These are phyloP conservation scores for Athalia cordata DNA, from an alignment of 2,888 invertebrate genomes.

Conservation along the genomic window DNA sequence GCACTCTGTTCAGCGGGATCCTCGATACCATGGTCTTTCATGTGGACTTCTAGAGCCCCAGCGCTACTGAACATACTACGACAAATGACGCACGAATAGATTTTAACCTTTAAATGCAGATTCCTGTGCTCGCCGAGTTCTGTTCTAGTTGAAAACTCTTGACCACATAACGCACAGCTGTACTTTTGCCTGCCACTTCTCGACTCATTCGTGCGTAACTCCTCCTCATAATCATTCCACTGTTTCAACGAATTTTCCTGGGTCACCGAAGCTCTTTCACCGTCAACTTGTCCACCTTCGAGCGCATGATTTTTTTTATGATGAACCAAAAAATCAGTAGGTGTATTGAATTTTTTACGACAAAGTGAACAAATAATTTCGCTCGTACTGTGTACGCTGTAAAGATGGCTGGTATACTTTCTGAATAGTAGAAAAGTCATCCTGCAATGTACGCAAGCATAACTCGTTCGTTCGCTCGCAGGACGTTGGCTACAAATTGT, in stretches of 20 bases:
- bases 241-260: slow-evolving; percentile 45
- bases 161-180: slow-evolving; percentile 79
- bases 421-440: slow-evolving; percentile 68
- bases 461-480: slow-evolving; percentile 60
- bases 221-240: slow-evolving; percentile 54
- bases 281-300: background rate
- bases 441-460: slow-evolving; percentile 65
- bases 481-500: slow-evolving; percentile 61
- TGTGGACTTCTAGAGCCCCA: slow-evolving; percentile 71
- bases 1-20: slow-evolving; percentile 59
- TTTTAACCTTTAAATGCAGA: slow-evolving; percentile 80
- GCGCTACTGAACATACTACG: slow-evolving; percentile 79
- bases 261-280: slow-evolving; percentile 28
- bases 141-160: slow-evolving; percentile 77
- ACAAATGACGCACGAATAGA: slow-evolving; percentile 79
- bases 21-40: slow-evolving; percentile 68
- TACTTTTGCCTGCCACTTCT: slow-evolving; percentile 55
- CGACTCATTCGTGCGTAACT: slow-evolving; percentile 46
- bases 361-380: slow-evolving; percentile 76
- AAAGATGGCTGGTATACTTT: slow-evolving; percentile 65
- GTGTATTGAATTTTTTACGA: slow-evolving; percentile 72
- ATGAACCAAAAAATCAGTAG: slow-evolving; percentile 75
- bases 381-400: slow-evolving; percentile 61
- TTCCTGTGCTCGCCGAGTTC: slow-evolving; percentile 81
- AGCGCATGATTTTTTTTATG: slow-evolving; percentile 60